Evolutionary conservation across 2,888 invertebrate species (phyloP), one percentile per base, ranked within the genome.

Genomic region (Melipona bicolor): DNA sequence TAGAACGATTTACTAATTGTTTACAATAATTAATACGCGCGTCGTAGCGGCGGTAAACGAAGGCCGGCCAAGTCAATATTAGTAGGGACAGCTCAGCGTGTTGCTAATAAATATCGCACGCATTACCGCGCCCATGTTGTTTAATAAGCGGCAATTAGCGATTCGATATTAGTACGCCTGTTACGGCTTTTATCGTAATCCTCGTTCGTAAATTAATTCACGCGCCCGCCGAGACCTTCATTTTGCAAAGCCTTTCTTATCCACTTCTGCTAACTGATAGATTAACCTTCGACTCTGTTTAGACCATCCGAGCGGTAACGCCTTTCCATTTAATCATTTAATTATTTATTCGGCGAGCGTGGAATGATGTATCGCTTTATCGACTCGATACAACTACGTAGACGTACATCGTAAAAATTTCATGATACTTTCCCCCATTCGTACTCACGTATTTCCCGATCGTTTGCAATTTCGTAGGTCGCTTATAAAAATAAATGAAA

Each of bases 181-280:
- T 83, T 70, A 78, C 73, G 43, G 79, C 87, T 90, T 90, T 89
- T 88, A 89, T 89, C 89, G 87, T 90, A 90, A 91, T 91, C 88
- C 56, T 43, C 87, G 70, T 86, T 81, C 85, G 87, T 85, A 84
- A 90, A 91, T 91, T 90, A 89, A 91, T 92, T 88, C 85, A 83
- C 81, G 82, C 70, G 43, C 17, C 61, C 56, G 50, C 65, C 19
- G 17, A 43, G 24, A 24, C 54, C 36, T n/a, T 52, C 54, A 65
- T 85, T 75, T 68, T 59, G 32, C 73, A 24, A 21, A 13, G 5
- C 59, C 36, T 62, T 77, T 69, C 69, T 73, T 73, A 43, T 43
- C 54, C 59, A 59, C 32, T 21, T 71, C n/a, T 56, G 61, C 69
- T 61, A 74, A 64, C 24, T 24, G 21, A 36, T 52, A 13, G 62